Evolutionary conservation across 2,797 vertebrate genomes (phyloP).

Genomic region (Acanthiza pusilla): DNA sequence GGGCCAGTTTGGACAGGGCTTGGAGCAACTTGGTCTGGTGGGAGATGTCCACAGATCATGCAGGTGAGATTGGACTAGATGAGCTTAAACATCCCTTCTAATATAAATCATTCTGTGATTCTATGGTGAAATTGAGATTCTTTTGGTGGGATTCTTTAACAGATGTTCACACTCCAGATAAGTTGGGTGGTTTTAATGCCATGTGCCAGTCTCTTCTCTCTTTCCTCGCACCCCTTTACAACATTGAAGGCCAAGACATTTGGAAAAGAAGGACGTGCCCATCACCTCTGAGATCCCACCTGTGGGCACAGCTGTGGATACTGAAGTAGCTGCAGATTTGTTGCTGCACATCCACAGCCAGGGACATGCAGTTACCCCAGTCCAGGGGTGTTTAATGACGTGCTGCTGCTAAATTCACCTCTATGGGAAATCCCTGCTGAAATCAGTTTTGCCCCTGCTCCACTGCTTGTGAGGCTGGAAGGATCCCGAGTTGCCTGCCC

Average conservation of each 20-base stretch:
- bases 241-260: accelerated
- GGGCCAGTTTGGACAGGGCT: neutral
- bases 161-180: neutral
- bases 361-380: accelerated
- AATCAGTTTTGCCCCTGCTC: neutral
- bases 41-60: neutral
- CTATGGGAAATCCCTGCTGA: neutral
- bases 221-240: neutral
- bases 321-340: neutral
- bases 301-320: neutral
- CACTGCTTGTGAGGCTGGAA: neutral
- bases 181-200: neutral
- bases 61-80: neutral
- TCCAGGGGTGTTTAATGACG: neutral
- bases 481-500: neutral
- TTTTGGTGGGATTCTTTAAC: neutral
- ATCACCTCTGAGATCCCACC: neutral
- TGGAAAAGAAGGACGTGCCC: neutral
- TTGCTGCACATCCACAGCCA: neutral
- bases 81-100: neutral
- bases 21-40: neutral
- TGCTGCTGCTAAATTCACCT: neutral
- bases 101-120: neutral
- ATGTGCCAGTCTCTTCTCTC: neutral
- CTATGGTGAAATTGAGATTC: neutral